phyloP scores from a whole-genome alignment of 1,140 invertebrate genomes.

The Probaryconus sp. region DNA sequence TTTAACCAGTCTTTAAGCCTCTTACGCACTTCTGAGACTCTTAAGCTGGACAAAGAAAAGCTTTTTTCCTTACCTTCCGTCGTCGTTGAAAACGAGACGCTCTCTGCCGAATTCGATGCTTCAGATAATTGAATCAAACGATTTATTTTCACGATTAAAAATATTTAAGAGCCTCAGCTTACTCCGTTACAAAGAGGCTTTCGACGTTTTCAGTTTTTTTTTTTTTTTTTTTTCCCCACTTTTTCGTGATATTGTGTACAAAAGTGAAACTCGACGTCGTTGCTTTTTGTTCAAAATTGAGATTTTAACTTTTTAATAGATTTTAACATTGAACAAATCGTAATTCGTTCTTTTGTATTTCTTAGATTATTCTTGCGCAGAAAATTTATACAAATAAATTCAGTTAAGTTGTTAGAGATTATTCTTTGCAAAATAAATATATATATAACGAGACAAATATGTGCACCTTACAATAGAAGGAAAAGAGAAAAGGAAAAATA shows the following conservation, averaged over 20 bases:
- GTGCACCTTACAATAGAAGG: constrained; percentile 18
- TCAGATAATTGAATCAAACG: constrained; percentile 79
- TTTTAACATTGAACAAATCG: too few relatives aligned
- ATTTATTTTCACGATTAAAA: constrained; percentile 79
- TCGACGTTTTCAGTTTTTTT: constrained; percentile 58
- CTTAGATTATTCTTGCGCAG: too few relatives aligned
- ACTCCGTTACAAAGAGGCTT: constrained; percentile 76
- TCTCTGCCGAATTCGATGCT: constrained; percentile 55
- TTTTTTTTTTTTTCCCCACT: constrained; percentile 19
- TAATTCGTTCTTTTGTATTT: too few relatives aligned
- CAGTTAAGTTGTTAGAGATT: too few relatives aligned
- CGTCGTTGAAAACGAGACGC: constrained; percentile 51
- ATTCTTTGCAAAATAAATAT: background rate
- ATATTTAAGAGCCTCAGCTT: constrained; percentile 71
- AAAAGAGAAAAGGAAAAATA: constrained; percentile 42
- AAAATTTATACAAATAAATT: too few relatives aligned
- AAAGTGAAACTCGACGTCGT: too few relatives aligned
- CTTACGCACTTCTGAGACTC: constrained; percentile 74
- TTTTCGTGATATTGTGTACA: too few relatives aligned
- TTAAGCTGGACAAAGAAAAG: constrained; percentile 76
- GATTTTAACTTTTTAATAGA: too few relatives aligned
- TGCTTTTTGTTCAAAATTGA: too few relatives aligned
- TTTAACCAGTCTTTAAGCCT: constrained; percentile 76
- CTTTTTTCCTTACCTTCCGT: constrained; percentile 68
- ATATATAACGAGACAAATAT: constrained; percentile 26